Base-by-base conservation (phyloP, 2,888 invertebrate genomes). In the Nomada flava region DNA sequence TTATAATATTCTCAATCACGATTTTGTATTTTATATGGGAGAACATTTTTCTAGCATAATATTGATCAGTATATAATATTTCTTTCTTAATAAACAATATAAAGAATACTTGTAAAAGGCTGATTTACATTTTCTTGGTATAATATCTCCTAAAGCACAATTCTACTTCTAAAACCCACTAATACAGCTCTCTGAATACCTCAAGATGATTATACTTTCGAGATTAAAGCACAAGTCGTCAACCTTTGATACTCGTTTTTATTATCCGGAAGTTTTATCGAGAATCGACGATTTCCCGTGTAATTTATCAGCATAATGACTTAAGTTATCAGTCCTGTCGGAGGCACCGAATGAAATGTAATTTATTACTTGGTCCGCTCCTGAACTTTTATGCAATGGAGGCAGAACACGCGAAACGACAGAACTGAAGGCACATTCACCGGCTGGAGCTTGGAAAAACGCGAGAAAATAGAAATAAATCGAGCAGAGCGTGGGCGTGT, bases 301-400 rank as follows among this genome's bases (percentile, higher is more conserved):
- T 36, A 57, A 76, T 76, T 76, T 62, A 69, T 69, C 53, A 52
- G 10, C 44, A 18, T 75, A 76, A 63, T 36, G 69, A 18, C 50
- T 52, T 13, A 67, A 74, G 53, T 76, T 55, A 26, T 47, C 67
- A 47, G 65, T 62, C 23, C 11, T 7, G 9, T 36, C 23, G 18
- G 53, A 47, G 20, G 20, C 9, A 10, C 7, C 50, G 23, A 11
- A 2, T 2, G 52, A 52, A 59, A 26, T 18, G 29, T 11, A 55
- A 62, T 77, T 62, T 62, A 67, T 50, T 74, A 68, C n/a, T 3
- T 7, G 47, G 15, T 9, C 57, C 9, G 50, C 53, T 18, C 1
- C 59, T 0, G 55, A 77, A 73, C 23, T 73, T 67, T 77, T 55
- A 47, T 50, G 67, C 53, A 55, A 36, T 15, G 53, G n/a, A 55